Evolutionary conservation across 2,113 vertebrate genomes (phyloP).

Genomic region (Chamaea fasciata): DNA sequence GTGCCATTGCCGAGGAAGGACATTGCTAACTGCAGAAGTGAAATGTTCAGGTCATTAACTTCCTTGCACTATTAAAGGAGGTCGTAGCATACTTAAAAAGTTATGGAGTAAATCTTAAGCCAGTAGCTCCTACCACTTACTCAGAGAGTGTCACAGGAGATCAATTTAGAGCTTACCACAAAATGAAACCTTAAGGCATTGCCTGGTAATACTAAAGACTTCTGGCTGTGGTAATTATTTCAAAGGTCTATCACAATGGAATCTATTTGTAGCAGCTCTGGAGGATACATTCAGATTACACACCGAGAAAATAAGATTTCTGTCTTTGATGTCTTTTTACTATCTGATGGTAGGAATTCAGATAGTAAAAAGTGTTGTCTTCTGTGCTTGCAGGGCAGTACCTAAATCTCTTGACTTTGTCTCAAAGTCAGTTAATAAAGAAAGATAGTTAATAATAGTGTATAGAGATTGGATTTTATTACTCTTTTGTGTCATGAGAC

Average conservation of each 20-base stretch:
- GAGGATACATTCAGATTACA: background rate
- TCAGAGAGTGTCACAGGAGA: background rate
- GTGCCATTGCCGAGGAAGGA: background rate
- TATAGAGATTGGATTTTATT: background rate
- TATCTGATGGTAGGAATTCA: background rate
- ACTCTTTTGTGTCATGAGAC: background rate
- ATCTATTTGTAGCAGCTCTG: background rate
- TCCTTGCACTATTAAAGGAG: background rate
- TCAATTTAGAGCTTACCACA: constrained; percentile 11
- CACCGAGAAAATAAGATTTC: constrained; percentile 18
- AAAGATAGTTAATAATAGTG: background rate
- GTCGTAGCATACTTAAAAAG: background rate
- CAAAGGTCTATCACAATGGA: background rate
- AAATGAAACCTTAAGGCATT: background rate
- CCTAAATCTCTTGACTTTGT: background rate
- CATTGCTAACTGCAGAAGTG: background rate
- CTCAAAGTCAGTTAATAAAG: background rate
- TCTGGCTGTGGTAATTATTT: constrained; percentile 16
- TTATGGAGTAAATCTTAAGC: constrained; percentile 4
- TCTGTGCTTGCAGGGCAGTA: background rate
- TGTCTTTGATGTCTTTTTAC: background rate
- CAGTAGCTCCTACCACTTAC: background rate
- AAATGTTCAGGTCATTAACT: constrained; percentile 25
- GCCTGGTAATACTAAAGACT: background rate
- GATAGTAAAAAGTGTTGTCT: background rate